Conservation (phyloP, 2,888 invertebrate genomes). For the Steinernema scapterisci region DNA sequence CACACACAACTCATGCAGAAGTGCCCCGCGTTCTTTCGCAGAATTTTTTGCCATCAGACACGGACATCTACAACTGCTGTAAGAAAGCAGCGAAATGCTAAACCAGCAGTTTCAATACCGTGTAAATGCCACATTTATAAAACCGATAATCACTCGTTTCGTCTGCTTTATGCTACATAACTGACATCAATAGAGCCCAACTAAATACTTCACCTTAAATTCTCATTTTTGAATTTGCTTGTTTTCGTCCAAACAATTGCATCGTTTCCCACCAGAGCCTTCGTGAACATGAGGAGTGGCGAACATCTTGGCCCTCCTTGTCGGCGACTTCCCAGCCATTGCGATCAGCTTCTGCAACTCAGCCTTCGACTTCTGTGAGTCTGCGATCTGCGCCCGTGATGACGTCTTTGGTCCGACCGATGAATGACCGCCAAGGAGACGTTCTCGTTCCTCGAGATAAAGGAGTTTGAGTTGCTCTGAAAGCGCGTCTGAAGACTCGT, state of each 20-base stretch:
- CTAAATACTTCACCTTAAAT: background rate
- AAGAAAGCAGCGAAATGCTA: background rate
- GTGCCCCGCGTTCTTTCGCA: background rate
- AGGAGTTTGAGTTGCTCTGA: constrained; percentile 65
- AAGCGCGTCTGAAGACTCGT: constrained; percentile 51
- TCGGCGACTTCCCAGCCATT: constrained; percentile 15
- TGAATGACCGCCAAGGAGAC: constrained; percentile 18
- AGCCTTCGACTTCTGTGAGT: background rate
- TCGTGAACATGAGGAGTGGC: constrained; percentile 6
- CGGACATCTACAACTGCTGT: background rate
- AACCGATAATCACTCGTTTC: too few species aligned
- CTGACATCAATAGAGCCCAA: background rate
- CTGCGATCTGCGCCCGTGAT: constrained; percentile 1
- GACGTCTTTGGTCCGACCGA: background rate
- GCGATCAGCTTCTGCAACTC: constrained; percentile 15
- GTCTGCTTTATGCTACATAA: too few species aligned
- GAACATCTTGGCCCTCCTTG: background rate
- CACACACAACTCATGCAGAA: background rate
- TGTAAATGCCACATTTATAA: too few species aligned
- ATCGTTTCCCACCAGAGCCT: constrained; percentile 1
- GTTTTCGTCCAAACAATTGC: background rate
- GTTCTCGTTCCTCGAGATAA: constrained; percentile 62
- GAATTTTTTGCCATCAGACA: background rate
- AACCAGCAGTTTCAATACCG: too few species aligned
- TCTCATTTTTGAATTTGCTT: background rate